Base-by-base conservation (phyloP, 2,797 vertebrate genomes). In the Epinephelus coioides region DNA sequence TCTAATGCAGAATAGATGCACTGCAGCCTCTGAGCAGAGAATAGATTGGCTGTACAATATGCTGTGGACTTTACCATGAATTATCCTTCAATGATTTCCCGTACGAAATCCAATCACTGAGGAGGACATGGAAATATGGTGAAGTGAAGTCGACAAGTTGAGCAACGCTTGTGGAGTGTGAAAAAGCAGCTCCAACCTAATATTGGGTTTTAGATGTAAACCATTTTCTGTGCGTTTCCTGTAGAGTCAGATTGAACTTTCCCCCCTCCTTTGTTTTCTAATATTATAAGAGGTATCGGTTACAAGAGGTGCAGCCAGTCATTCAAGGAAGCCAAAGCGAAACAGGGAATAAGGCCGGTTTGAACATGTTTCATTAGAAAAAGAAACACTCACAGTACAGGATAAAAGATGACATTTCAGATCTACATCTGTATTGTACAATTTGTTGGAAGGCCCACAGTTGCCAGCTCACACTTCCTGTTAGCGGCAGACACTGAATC, bases 171-270 rank as follows among this genome's bases (percentile, higher is more conserved):
- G 19, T 30, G 25, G 25, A 30, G 27, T 0, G 1, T 14, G 6
- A 2, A 59, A 78, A 68, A 68, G 30, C 18, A 69, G 55, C 43
- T 70, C 55, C 14, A 77, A 81, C 40, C 7, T 61, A 51, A 76
- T 81, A 65, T 55, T 13, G 30, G 23, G n/a, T 79, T 50, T 78
- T n/a, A 63, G 57, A 63, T 59, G 6, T 50, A 34, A 51, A 27
- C 18, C 2, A 38, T 62, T 55, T 46, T 54, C 4, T n/a, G 0
- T 54, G 6, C 12, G 54, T 54, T 65, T 18, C 21, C n/a, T 23
- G 3, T 55, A 21, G 13, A 67, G 2, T 57, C 19, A 40, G 18
- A 38, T 23, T 64, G 21, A 27, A 73, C 23, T 5, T n/a, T 66
- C n/a, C 23, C 6, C 9, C 21, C 18, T 74, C 38, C 1, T 15